Conservation (phyloP, 2,888 invertebrate species). For the Xestia sexstrigata region DNA sequence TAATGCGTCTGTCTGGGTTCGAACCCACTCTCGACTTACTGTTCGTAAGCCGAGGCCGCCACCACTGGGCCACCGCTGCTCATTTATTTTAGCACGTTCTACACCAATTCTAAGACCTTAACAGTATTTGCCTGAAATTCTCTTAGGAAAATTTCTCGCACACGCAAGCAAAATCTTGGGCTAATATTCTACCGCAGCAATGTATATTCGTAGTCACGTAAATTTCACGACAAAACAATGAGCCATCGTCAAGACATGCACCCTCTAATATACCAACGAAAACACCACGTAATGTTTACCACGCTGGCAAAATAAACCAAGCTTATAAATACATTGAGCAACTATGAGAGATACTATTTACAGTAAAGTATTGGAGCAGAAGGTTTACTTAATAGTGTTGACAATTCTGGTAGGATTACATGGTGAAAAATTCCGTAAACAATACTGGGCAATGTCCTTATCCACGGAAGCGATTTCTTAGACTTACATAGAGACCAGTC, state of each 20-base stretch:
- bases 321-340: constrained; percentile 61
- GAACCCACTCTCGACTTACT: no score
- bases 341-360: constrained; percentile 39
- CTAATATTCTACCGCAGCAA: constrained; percentile 30
- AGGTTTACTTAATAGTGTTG: constrained; percentile 10
- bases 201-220: constrained; percentile 48
- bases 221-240: constrained; percentile 48
- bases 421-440: neutral
- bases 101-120: constrained; percentile 7
- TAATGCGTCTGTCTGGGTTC: no score
- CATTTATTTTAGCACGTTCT: constrained; percentile 4
- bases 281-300: constrained; percentile 60
- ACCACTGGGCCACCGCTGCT: no score
- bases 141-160: constrained; percentile 27
- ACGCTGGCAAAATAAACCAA: constrained; percentile 52
- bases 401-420: neutral
- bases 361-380: constrained; percentile 20
- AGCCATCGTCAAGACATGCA: constrained; percentile 43
- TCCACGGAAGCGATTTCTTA: neutral
- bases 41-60: no score
- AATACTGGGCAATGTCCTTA: neutral
- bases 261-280: constrained; percentile 51
- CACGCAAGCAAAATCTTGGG: constrained; percentile 2
- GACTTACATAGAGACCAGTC: neutral
- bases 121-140: constrained; percentile 36